Evolutionary conservation across 2,113 vertebrate species (phyloP), one percentile per base, ranked within the genome.

Genomic region (Trinectes maculatus): DNA sequence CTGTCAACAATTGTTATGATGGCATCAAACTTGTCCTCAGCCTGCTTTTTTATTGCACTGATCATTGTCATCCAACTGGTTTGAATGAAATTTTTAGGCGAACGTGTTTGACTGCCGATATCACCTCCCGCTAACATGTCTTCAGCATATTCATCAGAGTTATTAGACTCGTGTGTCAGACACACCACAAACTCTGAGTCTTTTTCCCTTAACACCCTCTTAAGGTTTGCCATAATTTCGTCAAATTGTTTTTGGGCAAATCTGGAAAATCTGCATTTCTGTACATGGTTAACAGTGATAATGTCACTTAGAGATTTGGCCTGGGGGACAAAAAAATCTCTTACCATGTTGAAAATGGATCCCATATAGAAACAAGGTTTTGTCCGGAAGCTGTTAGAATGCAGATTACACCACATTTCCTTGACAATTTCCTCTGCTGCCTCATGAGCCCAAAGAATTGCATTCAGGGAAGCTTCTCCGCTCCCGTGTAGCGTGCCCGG

Each of bases 181-280:
- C 42, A 24, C 18, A 59, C 26, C 19, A 44, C 11, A 5, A 44
- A 44, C 12, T 16, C 6, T 8, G n/a, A n/a, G n/a, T n/a, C n/a
- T n/a, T 25, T 2, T 3, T 0, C 18, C 1, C 0, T 34, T 0
- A 12, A 16, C 3, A 0, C 1, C 2, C 3, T n/a, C 21, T 22
- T 34, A 4, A 60, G 19, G 1, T 47, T 19, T 25, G 5, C 5
- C 3, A 24, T 25, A 2, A 36, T 24, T 60, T 47, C 34, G 3
- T 60, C 29, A 25, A 47, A 47, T n/a, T n/a, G 13, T 46, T 36
- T 47, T 33, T 11, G 0, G 12, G 8, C 29, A 34, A 34, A 22
- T 1, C 10, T 24, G 42, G 1, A 1, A 59, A 48, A 48, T 16
- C 21, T 46, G n/a, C n/a, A n/a, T n/a, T n/a, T n/a, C n/a, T n/a